phyloP scores from a whole-genome alignment of 2,888 invertebrate species.

The Mesoligia furuncula region DNA sequence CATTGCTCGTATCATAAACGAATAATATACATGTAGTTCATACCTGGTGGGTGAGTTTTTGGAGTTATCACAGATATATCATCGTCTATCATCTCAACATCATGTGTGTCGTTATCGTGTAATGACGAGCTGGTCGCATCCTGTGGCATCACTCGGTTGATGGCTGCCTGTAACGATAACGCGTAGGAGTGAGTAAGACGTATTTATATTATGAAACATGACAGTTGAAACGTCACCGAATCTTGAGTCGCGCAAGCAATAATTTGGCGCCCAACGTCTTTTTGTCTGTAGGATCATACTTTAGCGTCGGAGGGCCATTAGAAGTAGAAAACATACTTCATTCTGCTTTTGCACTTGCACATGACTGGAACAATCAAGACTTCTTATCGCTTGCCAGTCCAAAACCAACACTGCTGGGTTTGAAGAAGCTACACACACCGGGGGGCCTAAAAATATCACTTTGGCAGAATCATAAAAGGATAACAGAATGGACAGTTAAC shows the following conservation, averaged over 20 bases:
- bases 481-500: too few species aligned
- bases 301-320: too few species aligned
- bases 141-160: conserved; percentile 94
- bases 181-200: not conserved
- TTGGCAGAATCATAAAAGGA: too few species aligned
- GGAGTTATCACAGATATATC: conserved; percentile 90
- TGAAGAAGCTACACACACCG: not conserved
- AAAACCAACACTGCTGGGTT: not conserved
- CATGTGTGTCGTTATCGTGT: conserved; percentile 88
- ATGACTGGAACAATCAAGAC: not conserved
- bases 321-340: not conserved
- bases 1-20: not conserved
- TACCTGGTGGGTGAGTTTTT: conserved; percentile 90
- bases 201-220: not conserved
- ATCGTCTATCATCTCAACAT: conserved; percentile 93
- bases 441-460: too few species aligned
- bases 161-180: conserved; percentile 79
- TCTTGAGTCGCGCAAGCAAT: not conserved
- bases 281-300: not conserved
- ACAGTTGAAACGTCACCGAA: not conserved
- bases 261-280: not conserved
- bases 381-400: not conserved
- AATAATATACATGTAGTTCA: conserved; percentile 7
- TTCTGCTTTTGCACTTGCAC: not conserved
- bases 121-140: conserved; percentile 77